Evolutionary conservation across 2,113 vertebrate species (phyloP).

Genomic region (Zeus faber): DNA sequence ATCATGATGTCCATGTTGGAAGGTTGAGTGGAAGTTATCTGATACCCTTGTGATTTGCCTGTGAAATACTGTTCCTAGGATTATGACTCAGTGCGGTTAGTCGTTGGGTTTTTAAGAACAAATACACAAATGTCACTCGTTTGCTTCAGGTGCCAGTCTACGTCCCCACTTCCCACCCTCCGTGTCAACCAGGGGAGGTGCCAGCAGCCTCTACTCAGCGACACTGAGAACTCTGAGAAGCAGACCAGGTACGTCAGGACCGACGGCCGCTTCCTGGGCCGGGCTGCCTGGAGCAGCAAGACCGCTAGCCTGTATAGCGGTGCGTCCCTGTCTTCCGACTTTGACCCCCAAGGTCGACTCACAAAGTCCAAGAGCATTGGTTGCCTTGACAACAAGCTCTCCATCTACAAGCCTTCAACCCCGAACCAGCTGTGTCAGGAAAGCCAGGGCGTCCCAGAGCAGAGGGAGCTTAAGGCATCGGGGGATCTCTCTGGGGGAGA

Average conservation of each 20-base stretch:
- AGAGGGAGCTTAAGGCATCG: constrained; percentile 48
- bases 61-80: constrained; percentile 27
- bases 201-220: constrained; percentile 79
- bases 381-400: constrained; percentile 86
- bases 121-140: constrained; percentile 39
- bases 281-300: constrained; percentile 77
- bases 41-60: constrained; percentile 7
- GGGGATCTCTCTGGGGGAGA: constrained; percentile 61
- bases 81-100: no score
- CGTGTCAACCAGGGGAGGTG: constrained; percentile 76
- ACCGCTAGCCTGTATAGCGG: constrained; percentile 65
- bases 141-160: constrained; percentile 87
- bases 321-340: constrained; percentile 63
- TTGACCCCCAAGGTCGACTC: constrained; percentile 67
- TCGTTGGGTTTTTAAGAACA: background rate
- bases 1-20: constrained; percentile 31
- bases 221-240: constrained; percentile 78
- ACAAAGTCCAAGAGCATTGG: constrained; percentile 84
- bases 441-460: constrained; percentile 42
- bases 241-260: constrained; percentile 73
- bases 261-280: constrained; percentile 73
- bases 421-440: constrained; percentile 68
- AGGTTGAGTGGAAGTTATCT: constrained; percentile 24
- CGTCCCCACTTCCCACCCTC: constrained; percentile 82
- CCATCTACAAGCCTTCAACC: constrained; percentile 73